Evolutionary conservation across 2,797 vertebrate genomes (phyloP).

Genomic region (Spinus olivaceus): DNA sequence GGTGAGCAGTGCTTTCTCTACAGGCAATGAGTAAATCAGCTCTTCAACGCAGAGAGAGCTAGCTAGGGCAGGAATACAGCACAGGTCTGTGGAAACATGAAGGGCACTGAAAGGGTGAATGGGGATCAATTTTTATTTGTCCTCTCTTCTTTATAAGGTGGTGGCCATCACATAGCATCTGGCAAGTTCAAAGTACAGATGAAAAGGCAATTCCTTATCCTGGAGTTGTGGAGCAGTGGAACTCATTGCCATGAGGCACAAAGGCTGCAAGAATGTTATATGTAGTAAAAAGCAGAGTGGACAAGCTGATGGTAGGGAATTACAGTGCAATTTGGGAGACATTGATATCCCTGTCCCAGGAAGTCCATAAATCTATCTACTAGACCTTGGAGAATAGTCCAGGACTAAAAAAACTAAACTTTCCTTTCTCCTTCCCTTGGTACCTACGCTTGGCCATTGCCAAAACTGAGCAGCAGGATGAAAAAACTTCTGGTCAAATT

Average conservation of each 20-base stretch:
- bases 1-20: background rate
- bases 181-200: background rate
- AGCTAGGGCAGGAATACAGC: accelerated
- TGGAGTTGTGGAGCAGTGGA: background rate
- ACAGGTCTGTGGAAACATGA: background rate
- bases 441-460: accelerated
- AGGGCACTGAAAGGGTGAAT: background rate
- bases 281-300: background rate
- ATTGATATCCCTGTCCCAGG: background rate
- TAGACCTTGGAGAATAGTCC: background rate
- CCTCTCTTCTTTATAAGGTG: background rate
- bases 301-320: background rate
- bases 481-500: background rate
- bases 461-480: background rate
- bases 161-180: background rate
- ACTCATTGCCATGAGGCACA: background rate
- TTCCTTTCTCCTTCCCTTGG: background rate
- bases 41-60: background rate
- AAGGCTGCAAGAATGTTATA: background rate
- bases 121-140: background rate
- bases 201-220: background rate
- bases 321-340: background rate
- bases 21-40: background rate
- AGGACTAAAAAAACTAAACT: background rate
- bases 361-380: background rate